Percentiles rank a stretch among this genome's conserved stretches.
These are phyloP conservation scores for Corvus hawaiiensis DNA, from an alignment of 2,113 vertebrate genomes.

Conservation along the genomic window DNA sequence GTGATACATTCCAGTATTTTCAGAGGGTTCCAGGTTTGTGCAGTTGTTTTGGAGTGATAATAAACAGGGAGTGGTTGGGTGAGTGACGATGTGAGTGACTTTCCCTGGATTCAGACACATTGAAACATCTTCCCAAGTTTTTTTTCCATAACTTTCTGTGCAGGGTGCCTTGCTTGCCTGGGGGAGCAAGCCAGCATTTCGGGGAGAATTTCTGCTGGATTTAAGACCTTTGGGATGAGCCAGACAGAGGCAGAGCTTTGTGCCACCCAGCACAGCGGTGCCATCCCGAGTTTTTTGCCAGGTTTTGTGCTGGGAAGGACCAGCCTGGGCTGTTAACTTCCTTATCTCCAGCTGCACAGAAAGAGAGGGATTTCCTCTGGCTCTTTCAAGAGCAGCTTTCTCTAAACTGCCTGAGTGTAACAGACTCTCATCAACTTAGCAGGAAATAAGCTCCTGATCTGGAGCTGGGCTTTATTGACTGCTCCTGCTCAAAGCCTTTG, in stretches of 20 bases:
- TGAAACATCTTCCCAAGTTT: rapidly evolving
- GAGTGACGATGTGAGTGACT: rapidly evolving
- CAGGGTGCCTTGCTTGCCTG: rapidly evolving
- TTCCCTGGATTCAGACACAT: background rate
- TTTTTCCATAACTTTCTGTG: background rate
- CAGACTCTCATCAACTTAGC: constrained; percentile 18
- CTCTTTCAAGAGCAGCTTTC: constrained; percentile 28
- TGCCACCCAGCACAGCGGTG: background rate
- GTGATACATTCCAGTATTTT: rapidly evolving
- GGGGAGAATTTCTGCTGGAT: background rate
- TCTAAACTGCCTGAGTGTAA: constrained; percentile 21
- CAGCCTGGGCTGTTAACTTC: background rate
- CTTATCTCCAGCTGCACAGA: constrained; percentile 18
- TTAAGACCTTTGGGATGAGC: background rate
- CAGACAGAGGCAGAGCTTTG: background rate
- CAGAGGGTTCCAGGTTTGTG: background rate
- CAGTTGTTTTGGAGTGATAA: background rate
- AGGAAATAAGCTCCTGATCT: constrained; percentile 22
- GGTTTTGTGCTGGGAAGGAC: background rate
- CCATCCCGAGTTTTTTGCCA: background rate
- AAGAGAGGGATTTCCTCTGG: constrained; percentile 13
- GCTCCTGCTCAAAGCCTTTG: constrained; percentile 44
- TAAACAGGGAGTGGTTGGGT: background rate
- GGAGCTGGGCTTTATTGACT: background rate
- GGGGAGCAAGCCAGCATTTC: background rate